A percentile compares a stretch with the other conserved stretches of the same genome.
Conservation (phyloP, 2,797 vertebrate genomes). For the Galagoides demidoff region DNA sequence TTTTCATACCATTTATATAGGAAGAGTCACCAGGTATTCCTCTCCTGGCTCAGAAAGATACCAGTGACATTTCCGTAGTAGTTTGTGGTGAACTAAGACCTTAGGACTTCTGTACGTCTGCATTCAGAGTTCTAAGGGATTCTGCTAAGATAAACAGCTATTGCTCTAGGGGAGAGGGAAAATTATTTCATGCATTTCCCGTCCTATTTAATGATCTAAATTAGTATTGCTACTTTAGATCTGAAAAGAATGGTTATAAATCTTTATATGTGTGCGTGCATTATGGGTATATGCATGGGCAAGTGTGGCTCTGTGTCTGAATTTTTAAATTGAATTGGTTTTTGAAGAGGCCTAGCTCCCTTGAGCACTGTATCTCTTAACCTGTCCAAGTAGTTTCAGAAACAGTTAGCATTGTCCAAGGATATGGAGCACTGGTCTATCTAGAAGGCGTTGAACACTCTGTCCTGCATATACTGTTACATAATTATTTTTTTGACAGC, state of each 20-base stretch:
- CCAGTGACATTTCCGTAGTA: not conserved
- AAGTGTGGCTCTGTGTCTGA: not conserved
- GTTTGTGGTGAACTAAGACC: not conserved
- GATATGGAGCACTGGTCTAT: not conserved
- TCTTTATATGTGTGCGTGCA: not conserved
- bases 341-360: not conserved
- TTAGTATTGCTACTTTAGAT: not conserved
- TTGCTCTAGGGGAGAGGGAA: not conserved
- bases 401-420: not conserved
- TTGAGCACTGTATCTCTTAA: not conserved
- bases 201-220: not conserved
- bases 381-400: not conserved
- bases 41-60: not conserved
- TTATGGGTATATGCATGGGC: not conserved
- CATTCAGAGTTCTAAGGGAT: not conserved
- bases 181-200: not conserved
- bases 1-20: not conserved
- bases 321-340: not conserved
- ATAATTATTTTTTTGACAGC: not conserved
- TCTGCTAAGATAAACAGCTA: not conserved
- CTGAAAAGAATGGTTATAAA: not conserved
- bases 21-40: not conserved
- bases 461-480: not conserved
- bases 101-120: not conserved
- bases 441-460: not conserved